Conservation (phyloP, 2,797 vertebrate genomes). For the Ataeniobius toweri region DNA sequence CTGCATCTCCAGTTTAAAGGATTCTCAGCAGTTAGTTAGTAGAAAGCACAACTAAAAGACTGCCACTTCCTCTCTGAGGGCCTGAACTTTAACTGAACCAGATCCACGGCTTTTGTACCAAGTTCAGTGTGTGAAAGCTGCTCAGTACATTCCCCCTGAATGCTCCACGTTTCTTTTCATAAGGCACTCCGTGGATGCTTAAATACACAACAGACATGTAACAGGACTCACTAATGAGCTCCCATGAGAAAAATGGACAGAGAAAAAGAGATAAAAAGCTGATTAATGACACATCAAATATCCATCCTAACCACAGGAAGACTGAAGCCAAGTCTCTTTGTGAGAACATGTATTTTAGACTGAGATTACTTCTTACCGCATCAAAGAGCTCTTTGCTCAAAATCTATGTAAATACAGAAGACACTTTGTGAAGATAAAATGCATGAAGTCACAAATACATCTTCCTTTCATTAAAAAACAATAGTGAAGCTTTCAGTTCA, state of each 20-base stretch:
- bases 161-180: conserved; percentile 8
- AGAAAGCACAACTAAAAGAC: conserved; percentile 1
- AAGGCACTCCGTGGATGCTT: conserved; percentile 25
- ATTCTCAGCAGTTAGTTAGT: conserved; percentile 7
- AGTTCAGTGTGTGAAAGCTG: conserved; percentile 22
- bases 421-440: background rate
- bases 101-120: background rate
- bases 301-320: conserved; percentile 38
- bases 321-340: conserved; percentile 33
- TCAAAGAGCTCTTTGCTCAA: conserved; percentile 26
- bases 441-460: background rate
- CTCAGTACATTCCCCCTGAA: conserved; percentile 13
- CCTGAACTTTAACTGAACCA: conserved; percentile 22
- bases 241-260: conserved; percentile 35
- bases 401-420: conserved; percentile 9
- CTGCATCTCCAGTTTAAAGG: conserved; percentile 6
- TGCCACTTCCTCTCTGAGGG: conserved; percentile 6
- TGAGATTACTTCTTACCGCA: conserved; percentile 10
- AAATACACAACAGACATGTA: conserved; percentile 30
- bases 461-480: background rate
- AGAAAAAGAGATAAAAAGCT: conserved; percentile 28
- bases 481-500: background rate
- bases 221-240: conserved; percentile 52
- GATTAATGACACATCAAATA: conserved; percentile 50
- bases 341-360: conserved; percentile 1